Percentiles rank a stretch among this genome's conserved stretches.
Evolutionary conservation across 2,888 invertebrate species (phyloP).

Genomic region (Pseudococcus viburni): DNA sequence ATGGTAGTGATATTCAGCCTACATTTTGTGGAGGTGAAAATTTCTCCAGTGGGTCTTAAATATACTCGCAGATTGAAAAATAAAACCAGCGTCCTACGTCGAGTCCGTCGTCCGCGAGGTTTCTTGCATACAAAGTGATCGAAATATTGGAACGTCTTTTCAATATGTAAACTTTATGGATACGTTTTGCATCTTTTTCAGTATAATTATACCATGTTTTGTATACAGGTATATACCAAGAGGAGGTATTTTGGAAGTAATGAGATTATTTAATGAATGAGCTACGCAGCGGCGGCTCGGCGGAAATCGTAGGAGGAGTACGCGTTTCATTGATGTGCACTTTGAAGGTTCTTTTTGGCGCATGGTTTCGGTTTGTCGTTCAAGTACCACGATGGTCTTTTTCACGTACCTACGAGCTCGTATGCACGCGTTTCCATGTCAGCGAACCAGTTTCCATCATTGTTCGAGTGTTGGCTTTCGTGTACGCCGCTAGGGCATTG

Average conservation of each 20-base stretch:
- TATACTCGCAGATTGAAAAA: background rate
- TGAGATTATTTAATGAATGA: constrained; percentile 16
- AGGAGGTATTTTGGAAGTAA: background rate
- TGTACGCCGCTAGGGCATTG: constrained; percentile 18
- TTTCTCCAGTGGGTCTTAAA: constrained; percentile 54
- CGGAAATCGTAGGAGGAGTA: constrained; percentile 30
- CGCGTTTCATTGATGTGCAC: constrained; percentile 38
- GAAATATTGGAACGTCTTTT: constrained; percentile 2
- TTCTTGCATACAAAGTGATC: background rate
- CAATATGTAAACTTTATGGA: background rate
- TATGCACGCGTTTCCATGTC: constrained; percentile 7
- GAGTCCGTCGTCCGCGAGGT: background rate
- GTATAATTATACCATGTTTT: background rate
- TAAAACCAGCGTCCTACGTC: background rate
- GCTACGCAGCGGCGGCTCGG: background rate
- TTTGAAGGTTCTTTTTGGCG: constrained; percentile 46
- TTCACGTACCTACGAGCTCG: background rate
- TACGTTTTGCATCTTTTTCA: background rate
- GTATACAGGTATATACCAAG: background rate
- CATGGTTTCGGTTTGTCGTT: constrained; percentile 4
- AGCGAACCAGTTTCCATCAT: constrained; percentile 44
- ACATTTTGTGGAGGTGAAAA: constrained; percentile 61
- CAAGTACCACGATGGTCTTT: background rate
- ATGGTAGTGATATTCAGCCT: constrained; percentile 48
- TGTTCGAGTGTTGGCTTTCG: background rate